Conservation (phyloP, 2,113 vertebrate genomes). For the Alaudala cheleensis region DNA sequence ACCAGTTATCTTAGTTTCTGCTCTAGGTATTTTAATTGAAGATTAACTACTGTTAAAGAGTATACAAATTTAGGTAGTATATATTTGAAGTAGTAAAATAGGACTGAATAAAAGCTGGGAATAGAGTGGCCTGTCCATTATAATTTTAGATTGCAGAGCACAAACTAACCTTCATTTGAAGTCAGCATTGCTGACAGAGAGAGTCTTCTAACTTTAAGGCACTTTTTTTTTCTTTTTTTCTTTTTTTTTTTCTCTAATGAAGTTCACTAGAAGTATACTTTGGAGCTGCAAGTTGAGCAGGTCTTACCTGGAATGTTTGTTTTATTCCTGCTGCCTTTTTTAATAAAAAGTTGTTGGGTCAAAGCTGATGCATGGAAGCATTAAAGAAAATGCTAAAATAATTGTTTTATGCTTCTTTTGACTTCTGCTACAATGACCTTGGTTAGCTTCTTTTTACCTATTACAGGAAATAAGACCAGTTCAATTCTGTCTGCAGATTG, state of each 20-base stretch:
- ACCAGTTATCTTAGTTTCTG: slow-evolving; percentile 81
- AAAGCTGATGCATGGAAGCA: background rate
- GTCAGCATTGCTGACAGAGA: background rate
- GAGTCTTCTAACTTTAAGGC: background rate
- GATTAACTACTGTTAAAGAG: slow-evolving; percentile 80
- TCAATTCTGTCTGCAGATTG: background rate
- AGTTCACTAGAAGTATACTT: background rate
- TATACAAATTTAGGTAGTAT: slow-evolving; percentile 70
- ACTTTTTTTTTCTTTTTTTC: background rate
- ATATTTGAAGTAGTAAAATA: slow-evolving; percentile 64
- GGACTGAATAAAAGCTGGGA: slow-evolving; percentile 48
- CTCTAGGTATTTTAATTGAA: slow-evolving; percentile 83
- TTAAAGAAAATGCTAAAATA: background rate
- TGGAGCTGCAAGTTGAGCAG: background rate
- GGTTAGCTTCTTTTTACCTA: background rate
- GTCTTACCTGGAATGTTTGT: background rate
- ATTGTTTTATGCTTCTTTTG: background rate
- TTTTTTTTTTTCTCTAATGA: background rate
- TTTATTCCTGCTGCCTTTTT: background rate
- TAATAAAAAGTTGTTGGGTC: background rate
- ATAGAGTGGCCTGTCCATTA: slow-evolving; percentile 42
- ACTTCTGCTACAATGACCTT: background rate
- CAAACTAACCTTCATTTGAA: slow-evolving; percentile 49
- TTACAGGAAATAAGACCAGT: background rate
- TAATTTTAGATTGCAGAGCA: slow-evolving; percentile 63